phyloP scores from a whole-genome alignment of 2,113 vertebrate species.

The Pseudonaja textilis region DNA sequence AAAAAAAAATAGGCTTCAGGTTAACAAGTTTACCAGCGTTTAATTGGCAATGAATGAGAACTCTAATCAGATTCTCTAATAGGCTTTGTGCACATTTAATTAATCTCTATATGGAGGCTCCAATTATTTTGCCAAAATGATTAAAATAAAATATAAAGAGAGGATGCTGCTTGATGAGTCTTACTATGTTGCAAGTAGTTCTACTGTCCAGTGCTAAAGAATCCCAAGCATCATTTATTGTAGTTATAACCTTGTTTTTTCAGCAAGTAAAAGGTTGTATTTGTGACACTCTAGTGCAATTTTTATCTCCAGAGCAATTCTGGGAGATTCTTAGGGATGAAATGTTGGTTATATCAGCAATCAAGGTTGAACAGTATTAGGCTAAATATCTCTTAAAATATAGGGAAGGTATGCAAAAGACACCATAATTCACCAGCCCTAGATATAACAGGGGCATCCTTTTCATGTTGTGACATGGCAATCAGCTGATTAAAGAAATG shows the following conservation, averaged over 20 bases:
- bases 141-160: conserved; percentile 21
- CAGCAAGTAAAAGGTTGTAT: not conserved
- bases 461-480: not conserved
- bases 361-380: not conserved
- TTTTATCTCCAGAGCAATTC: not conserved
- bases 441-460: not conserved
- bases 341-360: not conserved
- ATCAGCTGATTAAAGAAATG: not conserved
- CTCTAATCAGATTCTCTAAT: conserved; percentile 15
- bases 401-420: not conserved
- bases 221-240: not conserved
- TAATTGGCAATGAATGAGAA: conserved; percentile 38
- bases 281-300: not conserved
- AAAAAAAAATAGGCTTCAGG: conserved; percentile 29
- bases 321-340: not conserved
- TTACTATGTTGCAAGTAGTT: not conserved
- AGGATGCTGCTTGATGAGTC: not conserved
- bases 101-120: conserved; percentile 21
- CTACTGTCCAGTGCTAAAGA: not conserved
- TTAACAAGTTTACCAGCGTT: conserved; percentile 50
- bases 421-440: not conserved
- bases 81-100: not conserved
- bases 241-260: not conserved
- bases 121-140: conserved; percentile 21
- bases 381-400: not conserved